Conservation (phyloP, 2,888 invertebrate genomes). For the Oligia strigilis region DNA sequence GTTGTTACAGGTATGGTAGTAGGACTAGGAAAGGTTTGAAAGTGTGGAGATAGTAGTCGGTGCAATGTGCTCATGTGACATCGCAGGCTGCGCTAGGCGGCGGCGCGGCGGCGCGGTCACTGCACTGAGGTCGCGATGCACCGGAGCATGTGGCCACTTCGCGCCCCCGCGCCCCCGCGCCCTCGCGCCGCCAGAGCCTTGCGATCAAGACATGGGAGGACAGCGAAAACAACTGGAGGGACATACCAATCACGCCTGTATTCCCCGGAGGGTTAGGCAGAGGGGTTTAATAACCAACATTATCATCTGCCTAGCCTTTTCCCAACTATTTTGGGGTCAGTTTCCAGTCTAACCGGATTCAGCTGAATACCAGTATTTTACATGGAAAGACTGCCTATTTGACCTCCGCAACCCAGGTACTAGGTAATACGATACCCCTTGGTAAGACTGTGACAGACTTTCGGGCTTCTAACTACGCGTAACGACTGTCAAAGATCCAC, state of each 20-base stretch:
- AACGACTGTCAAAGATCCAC: too few relatives aligned
- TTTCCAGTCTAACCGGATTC: too few relatives aligned
- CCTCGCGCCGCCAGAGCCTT: constrained; percentile 61
- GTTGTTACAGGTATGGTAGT: background rate
- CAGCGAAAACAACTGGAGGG: constrained; percentile 46
- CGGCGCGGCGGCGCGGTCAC: constrained; percentile 77
- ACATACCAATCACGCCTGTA: too few relatives aligned
- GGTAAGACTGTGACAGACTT: too few relatives aligned
- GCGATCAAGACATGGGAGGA: constrained; percentile 66
- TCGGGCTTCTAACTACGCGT: too few relatives aligned
- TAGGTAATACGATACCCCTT: too few relatives aligned
- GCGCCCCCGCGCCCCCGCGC: constrained; percentile 58
- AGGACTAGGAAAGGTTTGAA: constrained; percentile 20
- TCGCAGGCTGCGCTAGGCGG: constrained; percentile 68
- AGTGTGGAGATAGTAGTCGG: constrained; percentile 33
- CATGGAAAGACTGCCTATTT: too few relatives aligned
- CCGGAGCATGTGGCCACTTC: constrained; percentile 79
- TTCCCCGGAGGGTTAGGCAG: background rate
- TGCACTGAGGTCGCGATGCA: constrained; percentile 86
- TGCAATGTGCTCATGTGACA: constrained; percentile 71
- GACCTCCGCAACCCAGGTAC: too few relatives aligned
- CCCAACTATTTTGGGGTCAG: too few relatives aligned
- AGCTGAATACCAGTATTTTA: too few relatives aligned
- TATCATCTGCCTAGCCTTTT: too few relatives aligned
- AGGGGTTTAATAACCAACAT: background rate